Conservation (phyloP, 2,797 vertebrate species). For the Psittacula echo region DNA sequence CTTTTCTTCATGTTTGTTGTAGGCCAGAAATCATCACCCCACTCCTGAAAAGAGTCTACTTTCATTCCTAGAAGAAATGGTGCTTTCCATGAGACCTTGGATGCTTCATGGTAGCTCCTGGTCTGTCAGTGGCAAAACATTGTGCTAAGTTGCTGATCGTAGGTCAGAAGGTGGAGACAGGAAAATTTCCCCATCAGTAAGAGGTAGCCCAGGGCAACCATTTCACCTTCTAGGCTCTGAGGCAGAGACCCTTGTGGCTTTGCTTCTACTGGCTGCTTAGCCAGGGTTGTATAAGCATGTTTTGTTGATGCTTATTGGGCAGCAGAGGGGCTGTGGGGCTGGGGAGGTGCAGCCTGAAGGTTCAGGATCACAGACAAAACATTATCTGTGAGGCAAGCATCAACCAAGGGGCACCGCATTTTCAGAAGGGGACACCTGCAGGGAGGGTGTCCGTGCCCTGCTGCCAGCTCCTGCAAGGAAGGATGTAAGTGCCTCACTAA, state of each 20-base stretch:
- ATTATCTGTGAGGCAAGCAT: neutral
- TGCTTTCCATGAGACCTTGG: neutral
- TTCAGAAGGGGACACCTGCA: neutral
- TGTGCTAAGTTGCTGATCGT: neutral
- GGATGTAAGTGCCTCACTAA: neutral
- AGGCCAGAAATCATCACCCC: neutral
- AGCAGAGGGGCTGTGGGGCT: neutral
- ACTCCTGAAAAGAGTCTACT: neutral
- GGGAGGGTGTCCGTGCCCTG: neutral
- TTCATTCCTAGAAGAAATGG: rapidly evolving
- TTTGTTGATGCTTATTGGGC: neutral
- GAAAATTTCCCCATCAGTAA: rapidly evolving
- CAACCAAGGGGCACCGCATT: neutral
- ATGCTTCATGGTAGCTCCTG: neutral
- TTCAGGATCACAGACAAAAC: neutral
- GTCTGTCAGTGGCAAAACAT: neutral
- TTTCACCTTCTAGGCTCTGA: neutral
- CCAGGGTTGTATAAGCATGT: neutral
- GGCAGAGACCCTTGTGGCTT: neutral
- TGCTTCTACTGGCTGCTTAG: neutral
- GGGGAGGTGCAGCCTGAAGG: neutral
- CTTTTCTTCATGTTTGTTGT: neutral
- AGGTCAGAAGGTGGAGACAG: neutral
- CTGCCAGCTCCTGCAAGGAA: neutral
- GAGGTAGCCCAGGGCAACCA: neutral